phyloP scores from a whole-genome alignment of 2,113 vertebrate species.

The Oryzias curvinotus region DNA sequence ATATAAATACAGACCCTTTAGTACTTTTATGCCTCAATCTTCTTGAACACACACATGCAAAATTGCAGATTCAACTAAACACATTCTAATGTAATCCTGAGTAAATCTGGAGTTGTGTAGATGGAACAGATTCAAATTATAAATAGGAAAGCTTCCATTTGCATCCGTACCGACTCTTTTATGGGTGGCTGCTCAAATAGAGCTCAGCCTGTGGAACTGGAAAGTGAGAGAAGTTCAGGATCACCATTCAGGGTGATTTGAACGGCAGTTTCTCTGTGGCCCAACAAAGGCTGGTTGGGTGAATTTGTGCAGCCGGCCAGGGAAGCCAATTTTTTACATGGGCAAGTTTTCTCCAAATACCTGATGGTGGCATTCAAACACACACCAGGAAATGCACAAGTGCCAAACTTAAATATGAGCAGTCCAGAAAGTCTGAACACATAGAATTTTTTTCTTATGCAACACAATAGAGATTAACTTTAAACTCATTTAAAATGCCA shows the following conservation, averaged over 20 bases:
- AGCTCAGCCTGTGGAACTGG: conserved; percentile 60
- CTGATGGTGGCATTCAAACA: conserved; percentile 18
- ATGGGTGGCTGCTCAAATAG: conserved; percentile 68
- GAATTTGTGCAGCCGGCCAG: conserved; percentile 61
- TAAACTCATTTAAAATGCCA: too few species aligned
- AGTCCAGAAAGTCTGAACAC: neutral
- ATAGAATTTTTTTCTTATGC: conserved; percentile 6
- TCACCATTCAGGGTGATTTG: conserved; percentile 58
- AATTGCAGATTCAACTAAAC: conserved; percentile 51
- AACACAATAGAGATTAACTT: too few species aligned
- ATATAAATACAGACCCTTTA: conserved; percentile 27
- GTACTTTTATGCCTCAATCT: conserved; percentile 1
- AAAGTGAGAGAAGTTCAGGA: conserved; percentile 12
- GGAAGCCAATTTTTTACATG: conserved; percentile 74
- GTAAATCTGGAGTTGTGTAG: conserved; percentile 65
- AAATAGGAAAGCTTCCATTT: conserved; percentile 77
- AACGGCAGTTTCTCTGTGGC: conserved; percentile 54
- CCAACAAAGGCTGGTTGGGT: conserved; percentile 54
- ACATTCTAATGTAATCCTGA: conserved; percentile 46
- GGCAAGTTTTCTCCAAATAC: conserved; percentile 61
- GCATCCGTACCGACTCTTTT: conserved; percentile 55
- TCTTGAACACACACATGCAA: conserved; percentile 14
- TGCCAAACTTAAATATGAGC: conserved; percentile 5
- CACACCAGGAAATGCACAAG: conserved; percentile 4
- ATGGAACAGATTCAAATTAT: conserved; percentile 77